Base-by-base conservation (phyloP, 2,113 vertebrate genomes). In the Callaeas wilsoni region DNA sequence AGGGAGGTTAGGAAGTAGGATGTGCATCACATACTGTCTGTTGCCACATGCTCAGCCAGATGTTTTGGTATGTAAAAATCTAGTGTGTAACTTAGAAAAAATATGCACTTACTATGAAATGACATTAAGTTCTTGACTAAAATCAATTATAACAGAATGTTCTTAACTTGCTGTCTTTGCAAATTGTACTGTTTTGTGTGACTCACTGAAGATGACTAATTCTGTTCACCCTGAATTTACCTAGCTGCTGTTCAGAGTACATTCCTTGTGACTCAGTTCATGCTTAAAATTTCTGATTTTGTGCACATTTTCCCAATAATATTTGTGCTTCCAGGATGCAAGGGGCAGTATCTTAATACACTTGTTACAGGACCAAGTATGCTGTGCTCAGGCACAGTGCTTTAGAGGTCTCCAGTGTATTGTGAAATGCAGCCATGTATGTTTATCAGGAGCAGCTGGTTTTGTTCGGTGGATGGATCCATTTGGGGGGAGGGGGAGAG, bases 401-500 rank as follows among this genome's bases (percentile, higher is more conserved):
- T 93, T 91, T 47, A 63, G 52, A 85, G 82, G 76, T 91, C 92
- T 68, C 94, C 29, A 13, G 88, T 6, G 68, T 65, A 75, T 73
- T 94, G 73, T 70, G 90, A 96, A 87, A 90, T 33, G 79, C 73
- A 83, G 85, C 47, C 57, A 4, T 50, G 74, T 76, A 87, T 81
- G 90, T 94, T 97, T 96, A 89, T 96, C 84, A 17, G 90, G 69
- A 95, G 76, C 90, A 97, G 93, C 95, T 97, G 97, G 21, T 94
- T 96, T 65, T 96, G 64, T 90, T 80, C 57, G 50, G 49, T 73
- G 86, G 78, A 69, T 3, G 3, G 69, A 87, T 94, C 85, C 60
- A 56, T 85, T 42, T 46, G 30, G 41, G 55, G 42, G 12, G n/a
- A 39, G 73, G 12, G 35, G 39, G 27, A 67, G 75, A 46, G 60